Conservation (phyloP, 1,140 invertebrate genomes). For the Drosophila gunungcola region DNA sequence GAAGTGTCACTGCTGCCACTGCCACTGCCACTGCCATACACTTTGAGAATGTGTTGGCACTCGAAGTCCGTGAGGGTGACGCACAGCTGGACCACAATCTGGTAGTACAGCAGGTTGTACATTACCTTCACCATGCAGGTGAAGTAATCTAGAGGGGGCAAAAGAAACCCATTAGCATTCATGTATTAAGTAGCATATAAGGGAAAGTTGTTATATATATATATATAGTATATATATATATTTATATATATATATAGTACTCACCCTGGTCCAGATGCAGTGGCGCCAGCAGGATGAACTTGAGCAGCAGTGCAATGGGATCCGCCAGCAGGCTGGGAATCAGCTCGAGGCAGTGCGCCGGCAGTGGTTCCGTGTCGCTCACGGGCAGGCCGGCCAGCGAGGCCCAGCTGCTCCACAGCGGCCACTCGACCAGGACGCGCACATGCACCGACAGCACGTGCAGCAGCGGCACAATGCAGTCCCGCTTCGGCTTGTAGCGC, state of each 20-base stretch:
- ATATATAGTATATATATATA: no score
- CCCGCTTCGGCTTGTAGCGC: conserved; percentile 91
- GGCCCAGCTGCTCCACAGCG: conserved; percentile 88
- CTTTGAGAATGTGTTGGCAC: conserved; percentile 80
- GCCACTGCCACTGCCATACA: conserved; percentile 32
- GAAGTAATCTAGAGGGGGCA: conserved; percentile 90
- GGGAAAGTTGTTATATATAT: no score
- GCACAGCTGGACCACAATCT: conserved; percentile 91
- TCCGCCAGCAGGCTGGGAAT: conserved; percentile 90
- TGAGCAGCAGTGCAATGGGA: conserved; percentile 92
- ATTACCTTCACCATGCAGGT: conserved; percentile 93
- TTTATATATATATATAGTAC: no score
- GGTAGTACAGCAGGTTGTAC: conserved; percentile 95
- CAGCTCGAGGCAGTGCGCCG: conserved; percentile 77
- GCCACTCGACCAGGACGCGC: conserved; percentile 89
- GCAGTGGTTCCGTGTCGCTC: conserved; percentile 67
- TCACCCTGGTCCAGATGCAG: conserved; percentile 94
- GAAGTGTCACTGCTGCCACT: not conserved
- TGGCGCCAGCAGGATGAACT: conserved; percentile 94
- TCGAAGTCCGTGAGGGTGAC: conserved; percentile 86
- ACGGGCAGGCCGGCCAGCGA: conserved; percentile 86
- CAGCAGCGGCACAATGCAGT: conserved; percentile 95
- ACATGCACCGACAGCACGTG: conserved; percentile 95
- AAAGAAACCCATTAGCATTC: not conserved
- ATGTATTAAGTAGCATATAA: no score